Conservation (phyloP, 1,140 invertebrate genomes). For the Leguminivora glycinivorella region DNA sequence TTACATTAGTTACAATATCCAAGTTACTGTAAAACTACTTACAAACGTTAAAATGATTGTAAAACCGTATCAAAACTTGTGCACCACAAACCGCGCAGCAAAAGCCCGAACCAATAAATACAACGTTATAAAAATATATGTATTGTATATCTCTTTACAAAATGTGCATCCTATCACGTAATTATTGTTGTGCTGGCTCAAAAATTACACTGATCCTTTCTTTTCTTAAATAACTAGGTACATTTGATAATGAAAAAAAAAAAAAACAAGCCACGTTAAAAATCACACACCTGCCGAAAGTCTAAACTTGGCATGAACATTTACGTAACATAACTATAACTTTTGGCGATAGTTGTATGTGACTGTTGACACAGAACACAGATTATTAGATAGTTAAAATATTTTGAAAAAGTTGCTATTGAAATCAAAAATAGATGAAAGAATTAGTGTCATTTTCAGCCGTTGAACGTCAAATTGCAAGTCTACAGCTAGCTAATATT, state of each 20-base stretch:
- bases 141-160: slow-evolving; percentile 25
- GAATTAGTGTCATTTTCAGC: slow-evolving; percentile 31
- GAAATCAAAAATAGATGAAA: not conserved
- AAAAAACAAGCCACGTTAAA: no score
- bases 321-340: no score
- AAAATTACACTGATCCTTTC: not conserved
- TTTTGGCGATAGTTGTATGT: no score
- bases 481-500: slow-evolving; percentile 44
- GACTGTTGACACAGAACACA: no score
- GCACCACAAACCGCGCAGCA: slow-evolving; percentile 26
- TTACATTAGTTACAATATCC: slow-evolving; percentile 7
- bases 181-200: not conserved
- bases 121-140: slow-evolving; percentile 25
- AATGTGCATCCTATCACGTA: slow-evolving; percentile 23
- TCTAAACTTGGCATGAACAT: no score
- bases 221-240: no score
- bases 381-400: no score
- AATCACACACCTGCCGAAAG: no score
- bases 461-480: slow-evolving; percentile 35
- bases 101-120: slow-evolving; percentile 19
- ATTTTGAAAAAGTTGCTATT: not conserved
- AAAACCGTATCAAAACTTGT: slow-evolving; percentile 24
- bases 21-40: slow-evolving; percentile 20
- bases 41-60: slow-evolving; percentile 27
- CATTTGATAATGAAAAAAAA: no score